Evolutionary conservation across 2,113 vertebrate species (phyloP).

Genomic region (Anoura caudifer): DNA sequence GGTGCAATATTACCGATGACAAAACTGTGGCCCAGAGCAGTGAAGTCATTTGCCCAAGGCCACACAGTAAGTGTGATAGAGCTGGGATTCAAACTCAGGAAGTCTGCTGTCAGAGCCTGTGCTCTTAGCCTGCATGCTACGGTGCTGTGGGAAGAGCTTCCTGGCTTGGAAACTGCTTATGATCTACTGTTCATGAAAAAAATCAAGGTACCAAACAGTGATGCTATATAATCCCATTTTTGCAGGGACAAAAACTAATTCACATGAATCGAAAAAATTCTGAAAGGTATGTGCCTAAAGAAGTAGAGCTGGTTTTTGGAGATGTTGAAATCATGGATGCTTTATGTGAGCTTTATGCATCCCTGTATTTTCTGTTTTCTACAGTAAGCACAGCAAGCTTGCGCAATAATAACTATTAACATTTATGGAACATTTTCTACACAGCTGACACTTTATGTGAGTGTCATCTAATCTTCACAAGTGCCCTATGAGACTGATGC

Average conservation of each 20-base stretch:
- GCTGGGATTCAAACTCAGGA: neutral
- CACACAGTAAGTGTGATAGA: neutral
- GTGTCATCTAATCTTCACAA: neutral
- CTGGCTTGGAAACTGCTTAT: neutral
- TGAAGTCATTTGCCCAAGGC: neutral
- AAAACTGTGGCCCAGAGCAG: too few species aligned
- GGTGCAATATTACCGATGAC: neutral
- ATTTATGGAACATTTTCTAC: neutral
- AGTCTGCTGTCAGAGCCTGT: neutral
- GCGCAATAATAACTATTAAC: neutral
- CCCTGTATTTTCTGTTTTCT: conserved; percentile 30
- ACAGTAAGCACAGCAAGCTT: neutral
- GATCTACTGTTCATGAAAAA: neutral
- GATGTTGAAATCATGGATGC: neutral
- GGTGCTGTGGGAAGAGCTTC: neutral
- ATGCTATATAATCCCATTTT: neutral
- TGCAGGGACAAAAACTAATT: neutral
- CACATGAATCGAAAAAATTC: neutral
- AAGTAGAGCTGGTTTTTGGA: neutral
- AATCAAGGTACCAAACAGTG: neutral
- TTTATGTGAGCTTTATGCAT: neutral
- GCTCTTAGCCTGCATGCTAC: neutral
- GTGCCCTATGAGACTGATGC: neutral
- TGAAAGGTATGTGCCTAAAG: neutral
- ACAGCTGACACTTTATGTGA: too few species aligned